Base-by-base conservation (phyloP, 2,888 invertebrate species). In the Xestobium rufovillosum region DNA sequence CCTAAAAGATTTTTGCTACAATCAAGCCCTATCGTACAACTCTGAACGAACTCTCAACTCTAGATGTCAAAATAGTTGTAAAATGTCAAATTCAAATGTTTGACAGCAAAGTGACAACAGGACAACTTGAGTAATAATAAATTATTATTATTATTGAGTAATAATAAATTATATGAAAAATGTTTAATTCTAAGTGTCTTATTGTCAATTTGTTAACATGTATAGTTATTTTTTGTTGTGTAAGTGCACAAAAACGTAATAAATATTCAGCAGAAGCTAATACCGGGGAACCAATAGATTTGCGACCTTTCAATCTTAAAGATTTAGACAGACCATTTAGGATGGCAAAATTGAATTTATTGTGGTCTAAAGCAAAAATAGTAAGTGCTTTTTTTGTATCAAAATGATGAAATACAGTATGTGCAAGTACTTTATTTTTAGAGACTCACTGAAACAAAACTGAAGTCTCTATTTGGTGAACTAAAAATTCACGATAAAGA, bases 401-500 rank as follows among this genome's bases (percentile, higher is more conserved):
- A 12, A 29, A 8, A 3, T 27, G 13, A 29, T 34, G 11, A 6
- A 23, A 15, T n/a, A n/a, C n/a, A n/a, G n/a, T n/a, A 4, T 10
- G 12, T n/a, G 30, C 14, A 31, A 10, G 15, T 14, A 17, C 9
- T 23, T 36, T 23, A 29, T 19, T 27, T 27, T 31, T 56, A 89
- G 91, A 75, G 86, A 41, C 61, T 94, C 26, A 80, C 88, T 3
- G 86, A 88, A 55, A 74, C 80, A 0, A 90, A 90, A 62, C 65
- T 95, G 15, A 85, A 86, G 55, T 87, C 88, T 0, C 60, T 95
- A 12, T 89, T 84, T 58, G 84, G 85, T 57, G 94, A 94, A 56
- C 67, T 95, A 3, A 88, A 86, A 69, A 75, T 91, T 27, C 94
- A 94, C 43, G 94, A 95, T 56, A 92, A 92, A 68, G 86, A 90